phyloP scores from a whole-genome alignment of 2,888 invertebrate genomes.

The Argyra leucocephala region DNA sequence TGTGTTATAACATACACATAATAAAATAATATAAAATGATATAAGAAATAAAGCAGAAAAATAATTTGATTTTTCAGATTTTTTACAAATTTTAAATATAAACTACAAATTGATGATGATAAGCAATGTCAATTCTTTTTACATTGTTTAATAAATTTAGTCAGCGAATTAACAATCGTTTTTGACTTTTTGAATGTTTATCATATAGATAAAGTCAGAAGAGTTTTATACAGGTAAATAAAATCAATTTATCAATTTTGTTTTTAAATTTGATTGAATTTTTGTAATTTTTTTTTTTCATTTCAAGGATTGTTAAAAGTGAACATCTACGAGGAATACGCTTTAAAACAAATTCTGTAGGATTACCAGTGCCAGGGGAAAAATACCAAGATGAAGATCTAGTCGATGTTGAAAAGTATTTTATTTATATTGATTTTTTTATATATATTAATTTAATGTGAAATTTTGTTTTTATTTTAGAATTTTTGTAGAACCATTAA shows the following conservation, averaged over 20 bases:
- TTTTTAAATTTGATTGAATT: not conserved
- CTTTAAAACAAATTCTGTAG: slow-evolving; percentile 39
- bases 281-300: not conserved
- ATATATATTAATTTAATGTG: not conserved
- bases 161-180: slow-evolving; percentile 36
- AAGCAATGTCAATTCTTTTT: slow-evolving; percentile 40
- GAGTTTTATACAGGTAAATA: slow-evolving; percentile 39
- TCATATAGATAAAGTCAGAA: slow-evolving; percentile 40
- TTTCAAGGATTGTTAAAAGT: slow-evolving; percentile 36
- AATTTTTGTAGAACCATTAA: slow-evolving; percentile 40
- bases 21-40: too few relatives aligned
- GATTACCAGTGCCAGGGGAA: slow-evolving; percentile 35
- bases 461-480: slow-evolving; percentile 25
- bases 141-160: slow-evolving; percentile 35
- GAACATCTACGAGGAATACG: slow-evolving; percentile 38
- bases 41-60: too few relatives aligned
- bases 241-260: slow-evolving; percentile 9
- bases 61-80: slow-evolving; percentile 32
- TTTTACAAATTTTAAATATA: slow-evolving; percentile 40
- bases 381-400: slow-evolving; percentile 34
- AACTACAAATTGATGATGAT: slow-evolving; percentile 37
- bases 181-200: slow-evolving; percentile 40
- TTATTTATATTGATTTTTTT: too few relatives aligned
- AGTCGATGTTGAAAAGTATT: slow-evolving; percentile 40
- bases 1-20: too few relatives aligned